These are phyloP conservation scores for Neodiprion fabricii DNA, from an alignment of 1,140 invertebrate genomes.

Conservation along the genomic window DNA sequence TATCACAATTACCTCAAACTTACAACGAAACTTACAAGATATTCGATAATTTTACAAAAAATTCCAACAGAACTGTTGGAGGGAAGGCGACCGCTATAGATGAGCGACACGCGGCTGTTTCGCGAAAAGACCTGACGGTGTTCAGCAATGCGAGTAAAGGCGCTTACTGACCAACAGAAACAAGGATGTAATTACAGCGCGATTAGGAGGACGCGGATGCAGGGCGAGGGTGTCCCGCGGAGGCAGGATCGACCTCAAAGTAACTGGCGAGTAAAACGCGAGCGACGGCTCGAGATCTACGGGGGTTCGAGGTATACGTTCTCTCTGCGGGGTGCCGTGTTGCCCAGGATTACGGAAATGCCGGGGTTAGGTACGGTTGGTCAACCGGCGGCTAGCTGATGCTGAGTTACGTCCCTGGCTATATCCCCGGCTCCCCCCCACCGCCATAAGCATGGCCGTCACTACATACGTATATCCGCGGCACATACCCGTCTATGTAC, in stretches of 20 bases:
- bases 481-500: too few relatives aligned
- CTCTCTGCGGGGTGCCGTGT: conserved; percentile 27
- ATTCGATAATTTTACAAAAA: too few relatives aligned
- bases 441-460: neutral
- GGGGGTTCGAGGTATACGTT: conserved; percentile 30
- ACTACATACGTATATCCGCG: too few relatives aligned
- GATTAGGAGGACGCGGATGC: neutral
- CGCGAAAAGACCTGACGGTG: too few relatives aligned
- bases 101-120: too few relatives aligned
- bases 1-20: too few relatives aligned
- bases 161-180: neutral
- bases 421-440: conserved; percentile 44
- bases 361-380: conserved; percentile 37
- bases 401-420: conserved; percentile 51
- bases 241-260: conserved; percentile 36
- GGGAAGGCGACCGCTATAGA: too few relatives aligned
- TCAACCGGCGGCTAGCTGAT: conserved; percentile 41
- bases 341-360: conserved; percentile 50
- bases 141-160: too few relatives aligned
- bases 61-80: too few relatives aligned
- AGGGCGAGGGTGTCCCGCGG: neutral
- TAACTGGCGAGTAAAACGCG: conserved; percentile 43
- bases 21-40: too few relatives aligned
- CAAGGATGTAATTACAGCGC: neutral
- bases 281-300: conserved; percentile 35